Base-by-base conservation (phyloP, 2,113 vertebrate species). In the Genyomyrus donnyi region DNA sequence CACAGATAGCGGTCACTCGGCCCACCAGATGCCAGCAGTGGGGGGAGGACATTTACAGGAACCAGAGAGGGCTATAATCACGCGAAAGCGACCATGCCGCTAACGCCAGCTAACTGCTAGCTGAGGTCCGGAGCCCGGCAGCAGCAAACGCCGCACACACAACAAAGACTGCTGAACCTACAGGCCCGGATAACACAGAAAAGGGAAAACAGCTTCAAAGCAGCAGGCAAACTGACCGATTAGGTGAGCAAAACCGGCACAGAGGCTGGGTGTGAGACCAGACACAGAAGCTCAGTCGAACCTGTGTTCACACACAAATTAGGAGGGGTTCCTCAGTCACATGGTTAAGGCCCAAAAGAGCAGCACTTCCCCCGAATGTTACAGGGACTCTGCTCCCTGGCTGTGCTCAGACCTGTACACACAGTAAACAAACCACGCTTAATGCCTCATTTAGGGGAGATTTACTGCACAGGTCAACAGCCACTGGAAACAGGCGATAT, bases 401-500 rank as follows among this genome's bases (percentile, higher is more conserved):
- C 58, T 10, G 24, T n/a, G 58, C 24, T 11, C 62, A n/a, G n/a
- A 66, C n/a, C 58, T 10, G 9, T 10, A 10, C 24, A 9, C 24
- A 66, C 62, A 66, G 62, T 10, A 66, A 66, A 66, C 58, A 66
- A 66, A 66, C 58, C 8, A 10, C 24, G 62, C n/a, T 27, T 66
- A 27, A 66, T 27, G 62, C n/a, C 62, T 66, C 62, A 11, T 66
- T 27, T 11, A 93, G 91, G 94, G 93, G 93, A 95, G 95, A 96
- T 95, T 95, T 95, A 94, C 94, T 94, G 94, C 95, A 93, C 94
- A 91, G 93, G 93, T 95, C 94, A 94, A 92, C 92, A 94, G 94
- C 95, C 94, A 95, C 94, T 95, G 94, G 95, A 95, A 95, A 96
- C 94, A 95, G 93, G 92, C 94, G 94, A 92, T 93, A 94, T 95